phyloP scores from a whole-genome alignment of 30 jellyfish, hydroid and myxozoan species.

The Nemopilema nomurai region DNA sequence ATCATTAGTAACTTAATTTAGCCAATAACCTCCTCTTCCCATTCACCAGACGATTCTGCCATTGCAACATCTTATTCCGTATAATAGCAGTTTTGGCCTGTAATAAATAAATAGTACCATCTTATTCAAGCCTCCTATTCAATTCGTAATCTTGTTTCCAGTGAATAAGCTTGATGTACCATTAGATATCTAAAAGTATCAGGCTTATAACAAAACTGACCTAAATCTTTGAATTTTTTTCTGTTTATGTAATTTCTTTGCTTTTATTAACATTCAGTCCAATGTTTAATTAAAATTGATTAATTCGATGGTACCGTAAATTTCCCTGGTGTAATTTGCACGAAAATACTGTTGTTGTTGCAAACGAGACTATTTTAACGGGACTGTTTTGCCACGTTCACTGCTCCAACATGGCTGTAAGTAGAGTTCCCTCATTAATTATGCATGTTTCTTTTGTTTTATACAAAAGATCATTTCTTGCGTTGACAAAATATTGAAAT shows the following conservation, averaged over 20 bases:
- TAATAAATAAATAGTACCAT: neutral
- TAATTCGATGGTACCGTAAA: neutral
- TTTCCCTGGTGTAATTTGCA: neutral
- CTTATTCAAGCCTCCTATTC: neutral
- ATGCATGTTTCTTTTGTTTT: constrained; percentile 30
- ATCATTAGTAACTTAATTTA: too few relatives aligned
- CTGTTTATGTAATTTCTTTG: too few relatives aligned
- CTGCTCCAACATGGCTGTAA: constrained; percentile 79
- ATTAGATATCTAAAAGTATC: too few relatives aligned
- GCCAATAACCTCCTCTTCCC: constrained; percentile 59
- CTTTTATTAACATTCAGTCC: too few relatives aligned
- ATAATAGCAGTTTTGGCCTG: neutral
- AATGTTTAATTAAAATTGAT: too few relatives aligned
- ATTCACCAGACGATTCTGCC: constrained; percentile 46
- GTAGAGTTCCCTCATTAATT: constrained; percentile 43
- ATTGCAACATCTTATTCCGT: neutral
- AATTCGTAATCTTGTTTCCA: too few relatives aligned
- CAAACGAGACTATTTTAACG: constrained; percentile 15
- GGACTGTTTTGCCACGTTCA: constrained; percentile 78
- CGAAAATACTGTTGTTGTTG: neutral
- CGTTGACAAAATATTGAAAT: constrained; percentile 1
- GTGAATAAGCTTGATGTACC: neutral
- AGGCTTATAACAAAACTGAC: too few relatives aligned
- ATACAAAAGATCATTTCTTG: constrained; percentile 32
- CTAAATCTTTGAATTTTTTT: too few relatives aligned